Base-by-base conservation (phyloP, 2,888 invertebrate species). In the Mamestra brassicae region DNA sequence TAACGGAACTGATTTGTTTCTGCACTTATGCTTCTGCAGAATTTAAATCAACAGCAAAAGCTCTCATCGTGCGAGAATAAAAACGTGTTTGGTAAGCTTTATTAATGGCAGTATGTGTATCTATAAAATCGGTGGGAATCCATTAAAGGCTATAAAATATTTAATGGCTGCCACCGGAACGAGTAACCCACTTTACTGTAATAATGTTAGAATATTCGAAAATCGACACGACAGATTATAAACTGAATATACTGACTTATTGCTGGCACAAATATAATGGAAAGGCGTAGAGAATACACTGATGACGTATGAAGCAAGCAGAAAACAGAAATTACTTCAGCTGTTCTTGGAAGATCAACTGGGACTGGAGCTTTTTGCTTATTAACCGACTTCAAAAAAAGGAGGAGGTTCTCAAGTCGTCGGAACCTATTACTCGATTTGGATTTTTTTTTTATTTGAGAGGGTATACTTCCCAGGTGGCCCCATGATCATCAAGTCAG, bases 141-240 rank as follows among this genome's bases (percentile, higher is more conserved):
- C 73, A 81, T 81, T 81, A 81, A 73, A 65, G 67, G 70, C 70
- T 70, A 74, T 81, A 77, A 77, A 81, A 81, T 81, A 81, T 81
- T 70, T 77, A 81, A 71, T 69, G 70, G 45, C 38, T 67, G 69
- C 47, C 36, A 68, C 63, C 66, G 55, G 36, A 80, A 71, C 17
- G n/a, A 65, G 63, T 81, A 81, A 68, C 38, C 57, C 36, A 74
- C 63, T 81, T 67, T 54, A 26, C 52, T 68, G 42, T 58, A 52
- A 60, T 67, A 77, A 26, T 60, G 70, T 80, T 63, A 67, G 54
- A 77, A 72, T 71, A 52, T 77, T 61, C 26, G 4, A 36, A 81
- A 68, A 70, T 61, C 42, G 4, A 63, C 52, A n/a, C 10, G 5
- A 47, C 52, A n/a, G 10, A 42, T 57, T 68, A 55, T 26, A 50